A percentile compares a stretch with the other conserved stretches of the same genome.
Evolutionary conservation across 2,113 vertebrate species (phyloP).

Genomic region (Ranitomeya imitator): DNA sequence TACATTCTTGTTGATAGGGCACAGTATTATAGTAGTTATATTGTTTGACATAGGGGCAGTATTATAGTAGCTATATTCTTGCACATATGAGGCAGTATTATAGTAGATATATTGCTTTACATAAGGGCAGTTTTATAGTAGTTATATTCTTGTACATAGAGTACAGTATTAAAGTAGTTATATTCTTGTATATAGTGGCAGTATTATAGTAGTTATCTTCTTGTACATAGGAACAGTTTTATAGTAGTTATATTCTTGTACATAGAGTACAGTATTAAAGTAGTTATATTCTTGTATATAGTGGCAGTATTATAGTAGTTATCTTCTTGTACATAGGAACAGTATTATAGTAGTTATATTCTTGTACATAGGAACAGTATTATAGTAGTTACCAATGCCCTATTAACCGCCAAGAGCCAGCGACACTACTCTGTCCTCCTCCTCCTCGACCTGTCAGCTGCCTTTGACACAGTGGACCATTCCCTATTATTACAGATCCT

Average conservation of each 20-base stretch:
- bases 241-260: background rate
- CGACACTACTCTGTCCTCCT: too few species aligned
- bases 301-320: too few species aligned
- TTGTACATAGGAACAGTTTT: background rate
- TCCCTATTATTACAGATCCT: too few species aligned
- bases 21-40: constrained; percentile 9
- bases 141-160: background rate
- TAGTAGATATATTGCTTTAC: background rate
- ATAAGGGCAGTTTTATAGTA: background rate
- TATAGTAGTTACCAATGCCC: too few species aligned
- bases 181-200: background rate
- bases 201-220: background rate
- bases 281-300: too few species aligned
- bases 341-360: too few species aligned
- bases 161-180: background rate
- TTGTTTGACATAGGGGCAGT: background rate
- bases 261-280: too few species aligned
- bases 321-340: too few species aligned
- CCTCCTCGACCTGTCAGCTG: too few species aligned
- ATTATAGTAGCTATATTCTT: constrained; percentile 15
- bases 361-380: too few species aligned
- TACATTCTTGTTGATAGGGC: background rate
- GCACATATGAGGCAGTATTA: constrained; percentile 1
- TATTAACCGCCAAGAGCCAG: too few species aligned
- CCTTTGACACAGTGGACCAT: too few species aligned